phyloP scores from a whole-genome alignment of 2,113 vertebrate species.

The Madoqua kirkii region DNA sequence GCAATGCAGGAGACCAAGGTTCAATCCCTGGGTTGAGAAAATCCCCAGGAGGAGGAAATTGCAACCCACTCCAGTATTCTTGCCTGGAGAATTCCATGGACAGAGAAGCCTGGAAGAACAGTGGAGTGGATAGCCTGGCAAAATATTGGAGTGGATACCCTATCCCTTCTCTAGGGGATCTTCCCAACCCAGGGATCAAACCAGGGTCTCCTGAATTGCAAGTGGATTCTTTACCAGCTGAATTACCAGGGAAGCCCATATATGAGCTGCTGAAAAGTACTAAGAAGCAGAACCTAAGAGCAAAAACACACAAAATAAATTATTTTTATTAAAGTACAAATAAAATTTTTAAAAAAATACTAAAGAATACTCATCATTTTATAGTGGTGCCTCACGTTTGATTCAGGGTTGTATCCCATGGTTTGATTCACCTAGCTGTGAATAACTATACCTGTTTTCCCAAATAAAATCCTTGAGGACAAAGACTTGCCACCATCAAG shows the following conservation, averaged over 20 bases:
- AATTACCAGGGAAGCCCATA: background rate
- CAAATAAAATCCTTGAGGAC: background rate
- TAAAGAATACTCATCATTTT: background rate
- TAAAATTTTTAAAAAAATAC: background rate
- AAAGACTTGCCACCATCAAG: background rate
- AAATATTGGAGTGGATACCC: background rate
- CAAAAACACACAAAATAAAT: background rate
- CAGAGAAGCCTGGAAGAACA: background rate
- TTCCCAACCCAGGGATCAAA: background rate
- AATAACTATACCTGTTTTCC: constrained; percentile 30
- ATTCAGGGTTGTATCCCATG: background rate
- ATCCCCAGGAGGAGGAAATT: background rate
- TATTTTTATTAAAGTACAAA: background rate
- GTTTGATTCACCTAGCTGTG: constrained; percentile 25
- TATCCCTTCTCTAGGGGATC: background rate
- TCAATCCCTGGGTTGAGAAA: background rate
- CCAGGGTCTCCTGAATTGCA: background rate
- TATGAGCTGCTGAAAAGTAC: background rate
- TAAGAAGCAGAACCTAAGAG: background rate
- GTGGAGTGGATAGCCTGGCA: background rate
- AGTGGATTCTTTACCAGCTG: background rate
- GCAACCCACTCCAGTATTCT: background rate
- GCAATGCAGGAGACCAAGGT: background rate
- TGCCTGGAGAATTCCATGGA: background rate
- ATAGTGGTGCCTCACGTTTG: background rate